Base-by-base conservation (phyloP, 2,888 invertebrate species). In the Tipula helvola region DNA sequence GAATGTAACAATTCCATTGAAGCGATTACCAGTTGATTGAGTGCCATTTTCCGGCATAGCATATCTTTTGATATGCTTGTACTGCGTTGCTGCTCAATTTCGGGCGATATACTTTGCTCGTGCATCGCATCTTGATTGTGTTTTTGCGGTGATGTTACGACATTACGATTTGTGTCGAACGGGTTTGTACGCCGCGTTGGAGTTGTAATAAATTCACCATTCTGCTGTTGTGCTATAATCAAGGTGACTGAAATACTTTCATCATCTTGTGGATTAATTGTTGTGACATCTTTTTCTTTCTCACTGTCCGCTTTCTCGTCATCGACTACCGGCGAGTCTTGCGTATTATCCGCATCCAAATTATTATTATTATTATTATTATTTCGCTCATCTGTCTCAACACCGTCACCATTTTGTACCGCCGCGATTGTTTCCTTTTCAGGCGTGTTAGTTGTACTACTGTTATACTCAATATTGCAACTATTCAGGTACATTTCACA, bases 41-140 rank as follows among this genome's bases (percentile, higher is more conserved):
- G 95, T 28, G 97, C 96, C 87, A 95, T 94, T 88, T 96, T 93
- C 90, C 96, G 96, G 18, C 97, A 96, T 89, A 97, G 97, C 87
- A 95, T 95, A 90, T 98, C 97, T 93, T 96, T 97, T 88, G 95
- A 94, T 88, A 97, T 96, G 89, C 97, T 97, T 86, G 95, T 93
- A 86, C 95, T 94, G 88, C 96, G 93, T 90, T 97, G 97, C 89
- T 96, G 95, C 89, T 96, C 96, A 87, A 97, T 96, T 91, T 96
- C 96, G 0, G 95, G 95, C 3, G 96, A 96, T 42, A 71, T 87
- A 13, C 36, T 83, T 86, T 36, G 41, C 28, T 86, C 83, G 44
- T 83, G 83, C 3, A 28, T 36, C 7, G 83, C 10, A 36, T 85
- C 83, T 16, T 44, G 10, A 18, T 44, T 18, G 0, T 90, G 88